Conservation (phyloP, 2,888 invertebrate species). For the Lamellibrachia satsuma region DNA sequence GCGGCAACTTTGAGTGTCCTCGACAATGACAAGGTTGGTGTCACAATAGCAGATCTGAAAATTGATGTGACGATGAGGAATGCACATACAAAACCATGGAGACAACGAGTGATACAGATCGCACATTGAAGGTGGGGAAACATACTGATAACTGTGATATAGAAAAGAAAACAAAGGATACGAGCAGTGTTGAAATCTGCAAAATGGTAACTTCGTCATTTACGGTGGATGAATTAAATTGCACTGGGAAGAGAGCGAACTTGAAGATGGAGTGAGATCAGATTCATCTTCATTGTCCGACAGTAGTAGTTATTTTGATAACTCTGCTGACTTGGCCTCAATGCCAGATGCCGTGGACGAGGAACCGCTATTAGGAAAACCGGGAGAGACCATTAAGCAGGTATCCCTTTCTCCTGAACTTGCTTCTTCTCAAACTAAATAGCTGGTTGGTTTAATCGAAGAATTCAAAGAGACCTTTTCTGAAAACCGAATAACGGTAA, state of each 20-base stretch:
- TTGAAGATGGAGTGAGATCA: conserved; percentile 31
- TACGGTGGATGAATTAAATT: not conserved
- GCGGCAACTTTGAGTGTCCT: not conserved
- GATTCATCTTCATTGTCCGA: not conserved
- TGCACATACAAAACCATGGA: not conserved
- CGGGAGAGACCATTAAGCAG: too few relatives aligned
- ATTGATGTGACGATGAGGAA: not conserved
- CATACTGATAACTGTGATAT: not conserved
- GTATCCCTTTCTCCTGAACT: too few relatives aligned
- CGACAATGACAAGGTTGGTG: not conserved
- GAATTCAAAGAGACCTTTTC: too few relatives aligned
- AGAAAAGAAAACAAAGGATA: not conserved
- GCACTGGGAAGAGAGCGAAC: conserved; percentile 18
- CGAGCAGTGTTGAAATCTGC: not conserved
- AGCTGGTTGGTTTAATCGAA: too few relatives aligned
- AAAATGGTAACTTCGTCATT: not conserved
- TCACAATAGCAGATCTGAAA: not conserved
- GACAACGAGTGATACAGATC: not conserved
- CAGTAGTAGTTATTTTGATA: not conserved
- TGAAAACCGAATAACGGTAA: too few relatives aligned
- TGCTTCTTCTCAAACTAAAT: too few relatives aligned
- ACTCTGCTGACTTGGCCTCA: not conserved
- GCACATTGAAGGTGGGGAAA: not conserved
- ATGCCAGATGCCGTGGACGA: conserved; percentile 2
- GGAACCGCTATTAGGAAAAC: not conserved